Percentiles rank a stretch among this genome's conserved stretches.
These are phyloP conservation scores for Siniperca obscura DNA, from an alignment of 2,797 vertebrate species.

Conservation along the genomic window DNA sequence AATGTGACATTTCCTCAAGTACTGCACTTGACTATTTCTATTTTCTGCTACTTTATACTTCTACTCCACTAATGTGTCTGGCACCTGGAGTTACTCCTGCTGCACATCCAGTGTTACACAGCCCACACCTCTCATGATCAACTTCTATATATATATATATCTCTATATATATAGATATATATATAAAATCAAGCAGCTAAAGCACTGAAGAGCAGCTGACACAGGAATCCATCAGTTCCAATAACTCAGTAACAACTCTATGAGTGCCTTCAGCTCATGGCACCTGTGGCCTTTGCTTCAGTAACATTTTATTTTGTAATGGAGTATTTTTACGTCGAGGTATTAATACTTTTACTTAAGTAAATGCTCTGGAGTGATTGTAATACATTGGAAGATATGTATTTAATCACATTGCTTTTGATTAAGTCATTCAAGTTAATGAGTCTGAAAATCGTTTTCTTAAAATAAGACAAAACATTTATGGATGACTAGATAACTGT, in stretches of 20 bases:
- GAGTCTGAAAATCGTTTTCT: background rate
- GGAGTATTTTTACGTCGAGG: background rate
- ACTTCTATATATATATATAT: background rate
- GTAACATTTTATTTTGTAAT: background rate
- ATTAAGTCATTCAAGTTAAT: background rate
- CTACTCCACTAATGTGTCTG: background rate
- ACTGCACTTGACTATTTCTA: background rate
- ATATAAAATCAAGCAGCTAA: no score
- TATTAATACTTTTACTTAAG: background rate
- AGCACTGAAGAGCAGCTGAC: no score
- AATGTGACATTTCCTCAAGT: background rate
- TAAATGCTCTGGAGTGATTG: background rate
- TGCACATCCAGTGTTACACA: no score
- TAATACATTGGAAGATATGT: background rate
- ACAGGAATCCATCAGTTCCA: background rate
- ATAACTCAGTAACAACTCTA: background rate
- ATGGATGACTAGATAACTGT: background rate
- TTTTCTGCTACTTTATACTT: background rate
- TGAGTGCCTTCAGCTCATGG: background rate
- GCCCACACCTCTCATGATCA: no score
- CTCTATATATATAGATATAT: no score
- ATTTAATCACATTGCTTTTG: background rate
- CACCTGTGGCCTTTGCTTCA: background rate
- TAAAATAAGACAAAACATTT: background rate
- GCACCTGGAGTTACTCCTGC: background rate